Percentiles rank a stretch among this genome's conserved stretches.
Evolutionary conservation across 2,888 invertebrate species (phyloP).

Genomic region (Helicoverpa assulta): DNA sequence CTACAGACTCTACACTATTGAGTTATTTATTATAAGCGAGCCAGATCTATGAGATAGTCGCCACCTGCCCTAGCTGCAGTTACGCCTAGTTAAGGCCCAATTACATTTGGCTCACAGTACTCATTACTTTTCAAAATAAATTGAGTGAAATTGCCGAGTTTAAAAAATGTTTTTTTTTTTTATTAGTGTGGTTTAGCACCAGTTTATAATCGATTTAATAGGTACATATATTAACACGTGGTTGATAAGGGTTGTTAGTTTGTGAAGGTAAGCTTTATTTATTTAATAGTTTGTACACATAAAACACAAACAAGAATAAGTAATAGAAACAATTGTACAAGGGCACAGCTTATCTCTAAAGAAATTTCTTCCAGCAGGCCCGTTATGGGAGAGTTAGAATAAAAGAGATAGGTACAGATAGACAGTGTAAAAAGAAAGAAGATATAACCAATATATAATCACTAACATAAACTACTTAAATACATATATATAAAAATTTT

Average conservation of each 20-base stretch:
- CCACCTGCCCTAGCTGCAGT: constrained; percentile 51
- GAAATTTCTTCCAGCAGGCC: too few species aligned
- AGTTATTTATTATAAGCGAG: constrained; percentile 60
- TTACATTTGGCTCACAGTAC: constrained; percentile 28
- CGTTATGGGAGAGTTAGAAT: too few species aligned
- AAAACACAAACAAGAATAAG: too few species aligned
- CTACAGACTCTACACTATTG: constrained; percentile 51
- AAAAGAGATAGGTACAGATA: too few species aligned
- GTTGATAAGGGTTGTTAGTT: neutral
- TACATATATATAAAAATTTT: too few species aligned
- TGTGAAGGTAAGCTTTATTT: constrained; percentile 6
- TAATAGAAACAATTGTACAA: too few species aligned
- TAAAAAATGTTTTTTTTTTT: neutral
- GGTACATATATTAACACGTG: constrained; percentile 2
- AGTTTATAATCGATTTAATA: constrained; percentile 5
- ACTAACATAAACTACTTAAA: too few species aligned
- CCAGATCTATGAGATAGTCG: constrained; percentile 54
- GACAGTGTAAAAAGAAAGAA: too few species aligned
- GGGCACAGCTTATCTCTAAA: too few species aligned
- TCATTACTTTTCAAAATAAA: constrained; percentile 34
- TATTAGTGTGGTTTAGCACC: neutral
- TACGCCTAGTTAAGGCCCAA: constrained; percentile 27
- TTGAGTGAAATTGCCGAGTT: constrained; percentile 6
- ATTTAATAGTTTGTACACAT: too few species aligned
- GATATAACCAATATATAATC: too few species aligned